Conservation (phyloP, 1,140 invertebrate species). For the Chlorops oryzae region DNA sequence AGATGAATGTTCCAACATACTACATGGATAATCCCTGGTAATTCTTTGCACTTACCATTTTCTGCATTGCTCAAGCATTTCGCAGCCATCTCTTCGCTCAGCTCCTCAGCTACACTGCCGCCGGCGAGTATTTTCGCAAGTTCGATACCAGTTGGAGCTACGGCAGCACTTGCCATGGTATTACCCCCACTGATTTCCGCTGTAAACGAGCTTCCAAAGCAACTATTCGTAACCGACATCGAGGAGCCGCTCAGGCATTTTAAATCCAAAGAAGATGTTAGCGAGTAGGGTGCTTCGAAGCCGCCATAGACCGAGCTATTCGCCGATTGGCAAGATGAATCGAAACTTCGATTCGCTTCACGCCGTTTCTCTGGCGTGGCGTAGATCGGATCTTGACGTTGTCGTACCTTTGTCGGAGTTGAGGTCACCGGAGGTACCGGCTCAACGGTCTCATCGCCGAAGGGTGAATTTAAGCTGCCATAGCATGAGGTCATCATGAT, state of each 20-base stretch:
- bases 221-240: conserved; percentile 8
- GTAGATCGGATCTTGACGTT: conserved; percentile 22
- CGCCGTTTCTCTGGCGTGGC: conserved; percentile 43
- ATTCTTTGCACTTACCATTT: conserved; percentile 33
- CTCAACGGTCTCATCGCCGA: conserved; percentile 27
- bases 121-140: conserved; percentile 15
- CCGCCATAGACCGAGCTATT: conserved; percentile 32
- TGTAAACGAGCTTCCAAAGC: conserved; percentile 4
- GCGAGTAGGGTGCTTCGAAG: conserved; percentile 25
- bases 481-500: conserved; percentile 47
- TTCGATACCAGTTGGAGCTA: conserved; percentile 32
- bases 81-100: conserved; percentile 35
- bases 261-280: conserved; percentile 39
- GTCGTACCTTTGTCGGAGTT: conserved; percentile 6
- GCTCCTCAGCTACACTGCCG: conserved; percentile 22
- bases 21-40: too few relatives aligned
- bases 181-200: conserved; percentile 27
- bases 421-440: conserved; percentile 7
- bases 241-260: conserved; percentile 31
- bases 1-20: too few relatives aligned
- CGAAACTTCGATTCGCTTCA: conserved; percentile 39
- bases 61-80: conserved; percentile 39
- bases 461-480: conserved; percentile 35
- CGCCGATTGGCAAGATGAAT: conserved; percentile 36
- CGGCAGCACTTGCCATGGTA: conserved; percentile 30